phyloP scores from a whole-genome alignment of 1,140 invertebrate species.

The Parasteatoda tepidariorum region DNA sequence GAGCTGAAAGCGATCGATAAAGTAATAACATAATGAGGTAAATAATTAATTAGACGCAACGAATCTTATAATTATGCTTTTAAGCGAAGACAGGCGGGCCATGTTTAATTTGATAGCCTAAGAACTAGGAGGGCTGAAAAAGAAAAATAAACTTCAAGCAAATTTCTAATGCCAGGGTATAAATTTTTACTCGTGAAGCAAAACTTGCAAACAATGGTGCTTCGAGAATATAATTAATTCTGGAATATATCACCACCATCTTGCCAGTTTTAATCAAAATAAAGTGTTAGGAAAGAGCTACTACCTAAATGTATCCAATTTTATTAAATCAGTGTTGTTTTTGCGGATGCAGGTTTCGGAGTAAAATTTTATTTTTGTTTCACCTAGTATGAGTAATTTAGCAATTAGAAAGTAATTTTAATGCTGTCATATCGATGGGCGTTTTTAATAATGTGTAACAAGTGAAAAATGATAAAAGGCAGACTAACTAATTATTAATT shows the following conservation, averaged over 20 bases:
- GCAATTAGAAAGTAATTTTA: no score
- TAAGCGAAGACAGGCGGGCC: neutral
- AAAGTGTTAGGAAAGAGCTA: neutral
- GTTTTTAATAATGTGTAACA: no score
- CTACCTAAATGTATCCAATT: neutral
- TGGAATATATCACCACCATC: neutral
- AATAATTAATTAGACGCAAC: constrained; percentile 22
- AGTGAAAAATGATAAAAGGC: no score
- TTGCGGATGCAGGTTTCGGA: neutral
- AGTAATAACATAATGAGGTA: constrained; percentile 21
- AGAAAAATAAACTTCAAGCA: neutral
- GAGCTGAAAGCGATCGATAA: neutral
- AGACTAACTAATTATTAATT: no score
- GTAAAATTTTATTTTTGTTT: neutral
- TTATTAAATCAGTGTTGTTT: neutral
- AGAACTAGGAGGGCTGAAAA: neutral
- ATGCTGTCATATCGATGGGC: no score
- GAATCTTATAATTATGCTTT: constrained; percentile 16
- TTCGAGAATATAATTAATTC: neutral
- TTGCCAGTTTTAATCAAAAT: neutral
- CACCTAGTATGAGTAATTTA: neutral
- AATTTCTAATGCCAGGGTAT: neutral
- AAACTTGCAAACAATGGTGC: neutral
- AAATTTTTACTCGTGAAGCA: neutral
- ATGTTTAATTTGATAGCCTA: neutral